Conservation (phyloP, 2,888 invertebrate genomes). For the Pristionchus fissidentatus region DNA sequence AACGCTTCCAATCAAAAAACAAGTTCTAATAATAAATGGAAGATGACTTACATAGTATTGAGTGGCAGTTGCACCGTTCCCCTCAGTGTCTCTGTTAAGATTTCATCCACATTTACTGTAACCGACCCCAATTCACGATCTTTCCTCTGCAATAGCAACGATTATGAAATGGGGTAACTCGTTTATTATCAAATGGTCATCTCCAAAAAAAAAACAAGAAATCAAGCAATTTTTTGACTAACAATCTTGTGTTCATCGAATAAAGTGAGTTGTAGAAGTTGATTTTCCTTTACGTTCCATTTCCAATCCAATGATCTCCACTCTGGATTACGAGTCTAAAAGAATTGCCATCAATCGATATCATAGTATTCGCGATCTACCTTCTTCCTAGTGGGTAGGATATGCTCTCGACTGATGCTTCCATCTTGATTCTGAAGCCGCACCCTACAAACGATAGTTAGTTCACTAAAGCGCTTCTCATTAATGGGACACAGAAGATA, state of each 20-base stretch:
- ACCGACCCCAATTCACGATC: slow-evolving; percentile 21
- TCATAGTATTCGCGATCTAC: neutral
- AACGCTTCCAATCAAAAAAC: neutral
- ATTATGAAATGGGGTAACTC: too few species aligned
- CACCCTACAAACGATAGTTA: neutral
- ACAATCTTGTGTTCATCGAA: slow-evolving; percentile 16
- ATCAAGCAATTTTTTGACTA: neutral
- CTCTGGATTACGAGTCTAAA: slow-evolving; percentile 29
- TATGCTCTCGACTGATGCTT: neutral
- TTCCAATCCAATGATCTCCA: slow-evolving; percentile 38
- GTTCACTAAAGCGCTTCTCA: neutral
- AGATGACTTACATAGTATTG: neutral
- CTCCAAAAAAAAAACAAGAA: too few species aligned
- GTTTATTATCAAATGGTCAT: too few species aligned
- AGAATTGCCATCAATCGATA: neutral
- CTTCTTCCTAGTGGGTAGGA: slow-evolving; percentile 7
- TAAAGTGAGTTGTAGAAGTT: neutral
- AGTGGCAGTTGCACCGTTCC: neutral
- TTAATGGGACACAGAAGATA: neutral
- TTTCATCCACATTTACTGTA: neutral
- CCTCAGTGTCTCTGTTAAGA: neutral
- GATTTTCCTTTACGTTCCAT: neutral
- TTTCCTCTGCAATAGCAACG: neutral
- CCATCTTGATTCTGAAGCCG: slow-evolving; percentile 5
- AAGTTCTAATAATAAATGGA: neutral